Evolutionary conservation across 2,888 invertebrate species (phyloP).

Genomic region (Melanotus villosus): DNA sequence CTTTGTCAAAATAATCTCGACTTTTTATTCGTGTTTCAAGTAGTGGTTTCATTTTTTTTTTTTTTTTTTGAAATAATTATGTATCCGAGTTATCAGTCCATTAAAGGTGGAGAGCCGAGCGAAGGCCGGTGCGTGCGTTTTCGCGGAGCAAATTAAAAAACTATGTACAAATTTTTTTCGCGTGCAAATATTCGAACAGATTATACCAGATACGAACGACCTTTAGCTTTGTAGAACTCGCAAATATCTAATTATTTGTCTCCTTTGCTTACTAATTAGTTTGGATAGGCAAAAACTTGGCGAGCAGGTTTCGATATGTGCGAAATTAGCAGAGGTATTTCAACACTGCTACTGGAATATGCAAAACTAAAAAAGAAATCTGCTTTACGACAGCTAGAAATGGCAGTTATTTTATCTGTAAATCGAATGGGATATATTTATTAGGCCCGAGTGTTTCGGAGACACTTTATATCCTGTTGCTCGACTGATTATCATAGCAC

Average conservation of each 20-base stretch:
- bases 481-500: no score
- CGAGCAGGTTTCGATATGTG: conserved; percentile 31
- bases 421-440: not conserved
- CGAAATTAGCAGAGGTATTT: conserved; percentile 35
- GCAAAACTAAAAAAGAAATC: conserved; percentile 25
- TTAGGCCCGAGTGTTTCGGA: no score
- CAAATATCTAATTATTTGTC: conserved; percentile 30
- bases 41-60: no score
- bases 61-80: no score
- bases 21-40: no score
- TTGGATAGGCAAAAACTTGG: conserved; percentile 22
- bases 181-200: conserved; percentile 10
- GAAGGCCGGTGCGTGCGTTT: conserved; percentile 18
- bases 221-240: conserved; percentile 8
- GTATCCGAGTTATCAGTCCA: no score
- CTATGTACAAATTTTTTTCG: conserved; percentile 5
- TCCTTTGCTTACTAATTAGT: conserved; percentile 28
- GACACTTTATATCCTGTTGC: no score
- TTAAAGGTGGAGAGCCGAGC: no score
- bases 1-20: no score
- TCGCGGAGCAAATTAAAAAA: conserved; percentile 4
- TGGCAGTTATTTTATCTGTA: conserved; percentile 26
- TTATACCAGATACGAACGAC: conserved; percentile 11
- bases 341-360: conserved; percentile 35
- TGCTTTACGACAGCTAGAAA: conserved; percentile 23